Base-by-base conservation (phyloP, 2,113 vertebrate genomes). In the Actenoides hombroni region DNA sequence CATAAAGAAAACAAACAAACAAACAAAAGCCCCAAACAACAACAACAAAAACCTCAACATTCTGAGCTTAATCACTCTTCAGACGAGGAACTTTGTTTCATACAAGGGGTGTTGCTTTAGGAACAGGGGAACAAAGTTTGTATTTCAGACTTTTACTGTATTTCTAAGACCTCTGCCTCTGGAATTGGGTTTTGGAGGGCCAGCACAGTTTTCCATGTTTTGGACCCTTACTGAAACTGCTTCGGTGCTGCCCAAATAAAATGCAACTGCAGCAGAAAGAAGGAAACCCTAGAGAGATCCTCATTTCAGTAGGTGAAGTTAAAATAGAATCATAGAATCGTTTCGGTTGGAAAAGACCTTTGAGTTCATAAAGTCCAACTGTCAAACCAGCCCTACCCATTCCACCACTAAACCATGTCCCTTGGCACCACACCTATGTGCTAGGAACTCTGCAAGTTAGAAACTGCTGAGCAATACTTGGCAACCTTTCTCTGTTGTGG, bases 391-490 rank as follows among this genome's bases (percentile, higher is more conserved):
- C 10, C 10, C 54, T 56, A 23, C 29, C 29, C 28, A 56, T 16
- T 13, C 25, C 53, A 17, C 16, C 29, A 31, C 54, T 56, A 18
- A 31, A 17, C 29, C 29, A 19, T 31, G 28, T 56, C 54, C 54
- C 54, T 57, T 31, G 18, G 54, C 54, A 57, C 54, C 18, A 57
- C 29, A 29, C 16, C 14, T 14, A 15, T 9, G 9, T 16, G 15
- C 16, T 16, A 54, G 53, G 53, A 54, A 54, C 54, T 33, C 54
- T 33, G 29, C 54, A 17, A 57, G 59, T 60, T 26, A 83, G 82
- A 63, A 90, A 71, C 53, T 93, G 92, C 90, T 94, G 78, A 94
- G 90, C 28, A 75, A 82, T 18, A 56, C 33, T 70, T 56, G 70
- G 81, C 57, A 89, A 53, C 42, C 10, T 67, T 68, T 46, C 82